A percentile compares a stretch with the other conserved stretches of the same genome.
These are phyloP conservation scores for Drosophila tripunctata DNA, from an alignment of 2,888 invertebrate species.

Conservation along the genomic window DNA sequence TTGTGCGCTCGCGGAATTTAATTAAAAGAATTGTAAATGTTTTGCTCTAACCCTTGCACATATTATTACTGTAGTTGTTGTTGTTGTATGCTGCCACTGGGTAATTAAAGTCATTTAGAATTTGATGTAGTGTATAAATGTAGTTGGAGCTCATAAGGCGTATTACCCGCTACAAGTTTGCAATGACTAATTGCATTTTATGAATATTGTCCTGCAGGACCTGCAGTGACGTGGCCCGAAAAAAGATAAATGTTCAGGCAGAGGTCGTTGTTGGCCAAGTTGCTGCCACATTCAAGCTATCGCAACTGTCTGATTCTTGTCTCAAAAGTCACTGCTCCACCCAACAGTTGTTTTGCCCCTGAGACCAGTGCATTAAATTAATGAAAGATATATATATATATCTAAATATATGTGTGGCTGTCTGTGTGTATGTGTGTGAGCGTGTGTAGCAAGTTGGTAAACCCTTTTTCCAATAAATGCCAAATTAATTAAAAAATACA, in stretches of 20 bases:
- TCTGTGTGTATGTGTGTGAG: conserved; percentile 3
- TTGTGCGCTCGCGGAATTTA: conserved; percentile 68
- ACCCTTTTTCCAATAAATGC: conserved; percentile 79
- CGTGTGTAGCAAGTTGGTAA: conserved; percentile 37
- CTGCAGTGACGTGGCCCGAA: conserved; percentile 34
- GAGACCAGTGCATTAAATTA: conserved; percentile 71
- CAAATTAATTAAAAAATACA: conserved; percentile 81
- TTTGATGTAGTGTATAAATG: conserved; percentile 51
- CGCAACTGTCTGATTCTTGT: conserved; percentile 47
- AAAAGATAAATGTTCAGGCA: conserved; percentile 53
- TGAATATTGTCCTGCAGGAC: conserved; percentile 60
- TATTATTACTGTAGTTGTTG: not conserved
- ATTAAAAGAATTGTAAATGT: conserved; percentile 78
- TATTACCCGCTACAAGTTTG: conserved; percentile 10
- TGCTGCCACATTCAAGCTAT: conserved; percentile 5
- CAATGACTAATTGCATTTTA: conserved; percentile 75
- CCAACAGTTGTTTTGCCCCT: conserved; percentile 40
- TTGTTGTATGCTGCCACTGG: conserved; percentile 8
- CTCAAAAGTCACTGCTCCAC: conserved; percentile 47
- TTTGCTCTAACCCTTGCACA: conserved; percentile 14
- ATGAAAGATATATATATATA: conserved; percentile 59
- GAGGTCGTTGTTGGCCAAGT: conserved; percentile 36
- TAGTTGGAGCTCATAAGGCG: conserved; percentile 42
- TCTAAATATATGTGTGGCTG: conserved; percentile 1
- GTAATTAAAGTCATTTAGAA: conserved; percentile 54